Base-by-base conservation (phyloP, 2,797 vertebrate species). In the Dermochelys coriacea region DNA sequence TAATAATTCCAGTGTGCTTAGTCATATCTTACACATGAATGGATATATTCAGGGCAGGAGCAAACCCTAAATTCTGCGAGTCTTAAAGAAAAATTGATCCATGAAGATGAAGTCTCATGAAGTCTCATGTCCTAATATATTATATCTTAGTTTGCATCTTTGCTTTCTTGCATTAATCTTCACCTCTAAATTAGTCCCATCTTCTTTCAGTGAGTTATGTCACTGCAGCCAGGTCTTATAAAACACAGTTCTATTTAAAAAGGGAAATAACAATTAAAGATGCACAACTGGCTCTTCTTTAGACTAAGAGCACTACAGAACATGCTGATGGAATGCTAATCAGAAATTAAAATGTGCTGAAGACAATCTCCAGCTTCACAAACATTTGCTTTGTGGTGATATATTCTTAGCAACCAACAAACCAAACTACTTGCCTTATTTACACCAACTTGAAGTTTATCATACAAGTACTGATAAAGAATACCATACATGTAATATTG, bases 41-140 rank as follows among this genome's bases (percentile, higher is more conserved):
- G 98, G 94, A 82, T 98, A 82, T 98, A 98, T 98, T 98, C 98
- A 98, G 98, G 98, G 98, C 98, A 98, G 83, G 89, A 95, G 97
- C 97, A 98, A 98, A 97, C 31, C 80, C 23, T 5, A 85, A 85
- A 15, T 96, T 97, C 83, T 83, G 34, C 49, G 95, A 90, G 80
- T 54, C 9, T 41, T 91, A 82, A 91, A 96, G 61, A 86, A 82
- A 82, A 81, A 88, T n/a, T 87, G 88, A 81, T 96, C 87, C 95
- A 93, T 57, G 25, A 41, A 80, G 55, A 68, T 0, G 1, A n/a
- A n/a, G n/a, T n/a, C n/a, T n/a, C n/a, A n/a, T 29, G 86, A 91
- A 80, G 80, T 91, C 68, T 85, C 21, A 45, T 21, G n/a, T 1
- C 0, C 59, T 88, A 83, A 52, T 91, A 11, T 79, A 84, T 51